Conservation (phyloP, 2,113 vertebrate species). For the Raja brachyura region DNA sequence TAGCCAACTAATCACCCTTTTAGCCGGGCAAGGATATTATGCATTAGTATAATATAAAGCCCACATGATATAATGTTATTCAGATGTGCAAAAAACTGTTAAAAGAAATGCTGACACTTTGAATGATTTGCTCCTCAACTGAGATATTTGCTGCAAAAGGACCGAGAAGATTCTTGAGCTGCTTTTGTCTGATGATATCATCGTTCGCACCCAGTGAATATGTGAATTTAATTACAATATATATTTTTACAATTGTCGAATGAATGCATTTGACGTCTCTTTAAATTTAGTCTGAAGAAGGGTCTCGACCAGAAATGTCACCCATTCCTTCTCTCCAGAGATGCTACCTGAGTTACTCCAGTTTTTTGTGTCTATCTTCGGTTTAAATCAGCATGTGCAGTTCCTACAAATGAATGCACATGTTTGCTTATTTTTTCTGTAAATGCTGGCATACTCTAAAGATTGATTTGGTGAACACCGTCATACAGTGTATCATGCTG, state of each 20-base stretch:
- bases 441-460: neutral
- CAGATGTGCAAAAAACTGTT: neutral
- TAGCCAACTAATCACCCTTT: neutral
- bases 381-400: too few species aligned
- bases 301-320: too few species aligned
- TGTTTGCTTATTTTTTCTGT: neutral
- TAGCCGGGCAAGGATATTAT: neutral
- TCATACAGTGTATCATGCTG: neutral
- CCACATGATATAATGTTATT: neutral
- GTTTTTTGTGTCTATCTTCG: too few species aligned
- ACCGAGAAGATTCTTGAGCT: neutral
- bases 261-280: neutral
- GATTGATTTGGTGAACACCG: neutral
- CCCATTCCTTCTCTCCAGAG: too few species aligned
- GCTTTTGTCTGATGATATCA: neutral
- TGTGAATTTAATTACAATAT: constrained; percentile 6
- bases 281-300: too few species aligned
- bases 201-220: neutral
- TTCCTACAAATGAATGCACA: neutral
- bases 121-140: neutral
- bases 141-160: neutral
- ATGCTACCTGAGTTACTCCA: too few species aligned
- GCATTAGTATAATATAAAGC: neutral
- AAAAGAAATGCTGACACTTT: constrained; percentile 7
- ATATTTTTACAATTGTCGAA: neutral